phyloP scores from a whole-genome alignment of 2,888 invertebrate genomes.

The Philaethria dido region DNA sequence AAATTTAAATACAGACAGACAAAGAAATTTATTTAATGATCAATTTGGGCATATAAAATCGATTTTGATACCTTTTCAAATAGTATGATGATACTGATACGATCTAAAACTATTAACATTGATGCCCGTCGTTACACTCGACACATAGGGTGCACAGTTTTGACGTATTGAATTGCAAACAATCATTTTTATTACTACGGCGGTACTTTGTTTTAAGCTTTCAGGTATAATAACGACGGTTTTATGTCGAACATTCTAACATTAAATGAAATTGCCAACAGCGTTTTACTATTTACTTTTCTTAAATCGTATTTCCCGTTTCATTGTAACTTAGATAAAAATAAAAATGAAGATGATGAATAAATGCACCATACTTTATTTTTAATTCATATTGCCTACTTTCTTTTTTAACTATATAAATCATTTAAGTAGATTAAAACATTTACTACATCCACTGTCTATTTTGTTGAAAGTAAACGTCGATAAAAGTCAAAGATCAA shows the following conservation, averaged over 20 bases:
- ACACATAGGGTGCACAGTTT: conserved; percentile 39
- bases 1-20: neutral
- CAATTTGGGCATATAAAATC: conserved; percentile 14
- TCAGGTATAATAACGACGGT: conserved; percentile 26
- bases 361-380: neutral
- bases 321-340: neutral
- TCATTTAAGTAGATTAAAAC: conserved; percentile 8
- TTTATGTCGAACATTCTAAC: conserved; percentile 26
- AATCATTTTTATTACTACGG: conserved; percentile 39
- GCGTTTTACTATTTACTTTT: conserved; percentile 13
- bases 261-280: conserved; percentile 24
- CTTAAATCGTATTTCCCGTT: neutral
- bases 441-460: neutral
- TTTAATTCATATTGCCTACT: neutral
- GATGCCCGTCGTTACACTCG: conserved; percentile 33
- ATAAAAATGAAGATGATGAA: neutral
- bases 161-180: conserved; percentile 40
- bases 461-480: conserved; percentile 52
- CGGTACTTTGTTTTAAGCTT: conserved; percentile 36
- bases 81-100: conserved; percentile 20
- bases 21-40: neutral
- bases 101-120: conserved; percentile 39
- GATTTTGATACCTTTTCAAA: conserved; percentile 27
- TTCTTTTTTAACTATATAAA: neutral
- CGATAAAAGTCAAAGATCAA: conserved; percentile 63